Conservation (phyloP, 2,113 vertebrate species). For the Cettia cetti region DNA sequence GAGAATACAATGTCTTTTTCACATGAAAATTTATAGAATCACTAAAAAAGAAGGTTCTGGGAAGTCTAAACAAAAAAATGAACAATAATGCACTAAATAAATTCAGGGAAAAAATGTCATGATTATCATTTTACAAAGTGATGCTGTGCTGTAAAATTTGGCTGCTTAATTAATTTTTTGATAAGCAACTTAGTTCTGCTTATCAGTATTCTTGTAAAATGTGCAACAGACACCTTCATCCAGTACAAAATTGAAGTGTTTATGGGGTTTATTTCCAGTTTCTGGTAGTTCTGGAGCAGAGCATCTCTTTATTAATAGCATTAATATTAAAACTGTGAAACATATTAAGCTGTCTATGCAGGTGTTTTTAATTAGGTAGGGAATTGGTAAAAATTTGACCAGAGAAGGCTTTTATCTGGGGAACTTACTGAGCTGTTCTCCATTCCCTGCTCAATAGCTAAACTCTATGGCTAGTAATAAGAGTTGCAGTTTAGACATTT, state of each 20-base stretch:
- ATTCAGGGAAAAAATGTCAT: neutral
- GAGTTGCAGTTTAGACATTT: neutral
- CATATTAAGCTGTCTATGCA: neutral
- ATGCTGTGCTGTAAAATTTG: neutral
- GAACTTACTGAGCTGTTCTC: neutral
- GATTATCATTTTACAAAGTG: neutral
- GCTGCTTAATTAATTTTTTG: neutral
- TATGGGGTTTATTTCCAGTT: fast-evolving
- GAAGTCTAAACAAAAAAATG: neutral
- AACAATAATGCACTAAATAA: neutral
- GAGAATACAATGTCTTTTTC: neutral
- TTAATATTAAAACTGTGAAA: neutral
- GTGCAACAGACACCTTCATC: neutral
- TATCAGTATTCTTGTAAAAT: neutral
- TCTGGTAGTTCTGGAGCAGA: neutral
- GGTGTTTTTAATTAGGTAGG: neutral
- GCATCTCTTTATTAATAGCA: neutral
- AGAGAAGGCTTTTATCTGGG: neutral
- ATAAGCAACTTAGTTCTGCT: neutral
- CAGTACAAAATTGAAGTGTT: neutral
- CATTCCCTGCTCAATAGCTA: neutral
- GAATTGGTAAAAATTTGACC: neutral
- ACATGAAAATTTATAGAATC: neutral
- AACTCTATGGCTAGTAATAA: neutral
- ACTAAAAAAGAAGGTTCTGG: neutral